Conservation (phyloP, 2,888 invertebrate species). For the Cephus rjabovi region DNA sequence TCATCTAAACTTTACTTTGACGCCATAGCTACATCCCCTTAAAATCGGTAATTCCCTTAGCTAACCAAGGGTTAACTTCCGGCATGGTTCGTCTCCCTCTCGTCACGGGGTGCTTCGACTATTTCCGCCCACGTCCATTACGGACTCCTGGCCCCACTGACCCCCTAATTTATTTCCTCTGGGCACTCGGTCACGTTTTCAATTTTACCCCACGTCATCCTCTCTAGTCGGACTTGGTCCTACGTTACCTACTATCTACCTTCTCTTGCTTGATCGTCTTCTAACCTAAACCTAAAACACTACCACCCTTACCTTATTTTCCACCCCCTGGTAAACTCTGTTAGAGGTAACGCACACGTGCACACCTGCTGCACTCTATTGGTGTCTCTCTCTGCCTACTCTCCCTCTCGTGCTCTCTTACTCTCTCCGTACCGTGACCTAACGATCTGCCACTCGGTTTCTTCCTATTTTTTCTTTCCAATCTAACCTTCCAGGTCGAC, state of each 20-base stretch:
- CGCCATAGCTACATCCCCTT: background rate
- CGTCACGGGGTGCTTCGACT: background rate
- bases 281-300: background rate
- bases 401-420: background rate
- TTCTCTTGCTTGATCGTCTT: background rate
- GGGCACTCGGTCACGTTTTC: conserved; percentile 24
- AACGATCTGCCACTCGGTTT: background rate
- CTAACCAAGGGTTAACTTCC: background rate
- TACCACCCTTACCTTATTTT: background rate
- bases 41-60: background rate
- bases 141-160: conserved; percentile 11
- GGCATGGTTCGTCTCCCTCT: background rate
- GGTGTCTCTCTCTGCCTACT: background rate
- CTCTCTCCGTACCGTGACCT: background rate
- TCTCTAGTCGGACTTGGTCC: background rate
- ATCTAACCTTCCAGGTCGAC: background rate
- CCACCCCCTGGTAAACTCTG: background rate
- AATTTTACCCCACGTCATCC: conserved; percentile 18
- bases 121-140: conserved; percentile 18
- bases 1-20: background rate
- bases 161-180: conserved; percentile 22
- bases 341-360: background rate
- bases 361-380: background rate
- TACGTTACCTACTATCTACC: background rate
- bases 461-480: background rate